Conservation (phyloP, 2,113 vertebrate genomes). For the Lathamus discolor region DNA sequence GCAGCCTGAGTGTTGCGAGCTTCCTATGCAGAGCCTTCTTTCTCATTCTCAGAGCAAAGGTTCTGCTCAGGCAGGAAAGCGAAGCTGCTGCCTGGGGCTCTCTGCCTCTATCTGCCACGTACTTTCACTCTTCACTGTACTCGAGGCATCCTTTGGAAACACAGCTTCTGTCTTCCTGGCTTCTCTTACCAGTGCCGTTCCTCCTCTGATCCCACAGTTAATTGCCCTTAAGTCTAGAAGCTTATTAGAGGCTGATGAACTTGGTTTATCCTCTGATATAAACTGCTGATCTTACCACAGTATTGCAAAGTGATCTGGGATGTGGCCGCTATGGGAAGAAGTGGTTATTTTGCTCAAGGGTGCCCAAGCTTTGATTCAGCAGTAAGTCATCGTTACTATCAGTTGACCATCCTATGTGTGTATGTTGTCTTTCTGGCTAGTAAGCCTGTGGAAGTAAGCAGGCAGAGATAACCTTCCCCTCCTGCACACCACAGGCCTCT, state of each 20-base stretch:
- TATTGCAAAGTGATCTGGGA: background rate
- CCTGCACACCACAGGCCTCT: background rate
- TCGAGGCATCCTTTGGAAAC: background rate
- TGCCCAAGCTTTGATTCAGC: background rate
- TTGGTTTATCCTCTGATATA: background rate
- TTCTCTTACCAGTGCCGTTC: background rate
- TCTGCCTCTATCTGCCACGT: background rate
- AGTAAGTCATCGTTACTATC: background rate
- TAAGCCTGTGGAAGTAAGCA: background rate
- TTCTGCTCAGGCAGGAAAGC: background rate
- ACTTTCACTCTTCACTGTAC: background rate
- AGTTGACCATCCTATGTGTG: fast-evolving
- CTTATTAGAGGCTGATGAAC: background rate
- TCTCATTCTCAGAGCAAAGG: background rate
- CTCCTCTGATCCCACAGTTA: background rate
- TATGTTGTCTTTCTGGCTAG: background rate
- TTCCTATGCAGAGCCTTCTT: background rate
- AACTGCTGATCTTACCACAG: background rate
- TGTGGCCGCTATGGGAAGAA: background rate
- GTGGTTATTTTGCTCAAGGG: background rate
- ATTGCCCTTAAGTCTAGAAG: background rate
- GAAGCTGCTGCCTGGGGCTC: background rate
- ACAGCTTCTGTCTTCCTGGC: background rate
- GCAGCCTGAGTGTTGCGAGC: background rate
- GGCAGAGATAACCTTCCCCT: background rate